Percentiles rank a stretch among this genome's conserved stretches.
Evolutionary conservation across 1,140 invertebrate genomes (phyloP).

Genomic region (Uloborus diversus): DNA sequence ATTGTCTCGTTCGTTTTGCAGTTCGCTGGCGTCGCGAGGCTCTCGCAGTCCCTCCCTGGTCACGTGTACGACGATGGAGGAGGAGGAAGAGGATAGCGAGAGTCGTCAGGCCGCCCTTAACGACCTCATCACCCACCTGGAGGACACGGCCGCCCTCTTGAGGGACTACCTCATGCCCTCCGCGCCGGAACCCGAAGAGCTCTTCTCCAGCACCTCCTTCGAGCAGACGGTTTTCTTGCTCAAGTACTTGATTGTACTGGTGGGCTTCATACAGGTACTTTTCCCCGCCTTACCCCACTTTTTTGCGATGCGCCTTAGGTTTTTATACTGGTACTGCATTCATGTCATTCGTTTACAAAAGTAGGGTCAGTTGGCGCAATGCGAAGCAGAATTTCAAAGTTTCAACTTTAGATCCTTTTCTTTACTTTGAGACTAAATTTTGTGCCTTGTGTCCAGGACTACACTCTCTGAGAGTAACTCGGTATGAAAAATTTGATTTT

Average conservation of each 20-base stretch:
- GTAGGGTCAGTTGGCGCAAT: too few relatives aligned
- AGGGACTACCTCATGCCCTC: constrained; percentile 15
- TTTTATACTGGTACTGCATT: too few relatives aligned
- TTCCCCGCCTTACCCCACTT: too few relatives aligned
- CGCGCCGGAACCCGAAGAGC: background rate
- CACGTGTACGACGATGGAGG: constrained; percentile 22
- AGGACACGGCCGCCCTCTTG: constrained; percentile 30
- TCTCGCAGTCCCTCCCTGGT: background rate
- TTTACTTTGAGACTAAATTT: too few relatives aligned
- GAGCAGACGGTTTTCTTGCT: constrained; percentile 31
- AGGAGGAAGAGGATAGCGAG: constrained; percentile 35
- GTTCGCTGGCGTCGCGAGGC: constrained; percentile 9
- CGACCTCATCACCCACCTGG: constrained; percentile 35
- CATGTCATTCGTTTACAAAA: too few relatives aligned
- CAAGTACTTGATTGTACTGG: constrained; percentile 26
- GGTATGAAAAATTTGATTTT: too few relatives aligned
- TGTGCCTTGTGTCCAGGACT: too few relatives aligned
- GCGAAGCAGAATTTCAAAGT: too few relatives aligned
- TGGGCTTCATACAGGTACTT: constrained; percentile 37
- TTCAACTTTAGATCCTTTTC: too few relatives aligned
- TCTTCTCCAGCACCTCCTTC: background rate
- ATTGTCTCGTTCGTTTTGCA: too few relatives aligned
- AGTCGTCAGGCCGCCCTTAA: constrained; percentile 3
- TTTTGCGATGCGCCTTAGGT: too few relatives aligned
- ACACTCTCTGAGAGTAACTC: too few relatives aligned